These are phyloP conservation scores for Denticeps clupeoides DNA, from an alignment of 2,797 vertebrate genomes.

Conservation along the genomic window DNA sequence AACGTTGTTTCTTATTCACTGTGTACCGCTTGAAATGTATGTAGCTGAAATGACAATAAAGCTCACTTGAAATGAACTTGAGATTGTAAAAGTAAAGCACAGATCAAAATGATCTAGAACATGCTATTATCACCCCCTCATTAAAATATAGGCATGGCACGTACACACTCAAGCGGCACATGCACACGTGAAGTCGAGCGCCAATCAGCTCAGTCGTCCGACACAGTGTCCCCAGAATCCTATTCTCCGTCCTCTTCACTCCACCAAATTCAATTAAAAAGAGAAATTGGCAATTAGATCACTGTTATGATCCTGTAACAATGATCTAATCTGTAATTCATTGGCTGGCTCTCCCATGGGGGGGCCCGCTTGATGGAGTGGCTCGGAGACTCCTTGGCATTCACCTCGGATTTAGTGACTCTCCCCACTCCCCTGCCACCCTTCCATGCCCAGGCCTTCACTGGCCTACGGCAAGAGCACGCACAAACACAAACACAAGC, in stretches of 20 bases:
- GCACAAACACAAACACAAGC: slow-evolving; percentile 3
- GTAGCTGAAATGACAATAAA: too few relatives aligned
- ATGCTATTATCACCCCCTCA: background rate
- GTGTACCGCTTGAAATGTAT: too few relatives aligned
- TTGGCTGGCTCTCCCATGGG: slow-evolving; percentile 48
- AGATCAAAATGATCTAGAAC: too few relatives aligned
- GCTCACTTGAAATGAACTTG: too few relatives aligned
- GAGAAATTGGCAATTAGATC: slow-evolving; percentile 69
- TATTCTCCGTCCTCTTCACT: slow-evolving; percentile 56
- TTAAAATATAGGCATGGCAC: too few relatives aligned
- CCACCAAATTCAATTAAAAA: slow-evolving; percentile 71
- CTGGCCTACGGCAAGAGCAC: slow-evolving; percentile 47
- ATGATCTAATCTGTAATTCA: slow-evolving; percentile 69
- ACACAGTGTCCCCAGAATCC: slow-evolving; percentile 43
- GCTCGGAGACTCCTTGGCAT: slow-evolving; percentile 42
- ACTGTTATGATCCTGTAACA: slow-evolving; percentile 68
- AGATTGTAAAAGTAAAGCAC: too few relatives aligned
- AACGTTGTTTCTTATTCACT: too few relatives aligned
- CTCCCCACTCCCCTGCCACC: background rate
- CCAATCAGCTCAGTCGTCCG: slow-evolving; percentile 21
- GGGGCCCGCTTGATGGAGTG: slow-evolving; percentile 37
- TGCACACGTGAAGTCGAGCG: slow-evolving; percentile 10
- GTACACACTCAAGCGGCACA: background rate
- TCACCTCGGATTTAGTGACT: slow-evolving; percentile 34
- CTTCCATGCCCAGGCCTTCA: slow-evolving; percentile 13